phyloP scores from a whole-genome alignment of 2,888 invertebrate genomes.

The Oxystoma pomonae region DNA sequence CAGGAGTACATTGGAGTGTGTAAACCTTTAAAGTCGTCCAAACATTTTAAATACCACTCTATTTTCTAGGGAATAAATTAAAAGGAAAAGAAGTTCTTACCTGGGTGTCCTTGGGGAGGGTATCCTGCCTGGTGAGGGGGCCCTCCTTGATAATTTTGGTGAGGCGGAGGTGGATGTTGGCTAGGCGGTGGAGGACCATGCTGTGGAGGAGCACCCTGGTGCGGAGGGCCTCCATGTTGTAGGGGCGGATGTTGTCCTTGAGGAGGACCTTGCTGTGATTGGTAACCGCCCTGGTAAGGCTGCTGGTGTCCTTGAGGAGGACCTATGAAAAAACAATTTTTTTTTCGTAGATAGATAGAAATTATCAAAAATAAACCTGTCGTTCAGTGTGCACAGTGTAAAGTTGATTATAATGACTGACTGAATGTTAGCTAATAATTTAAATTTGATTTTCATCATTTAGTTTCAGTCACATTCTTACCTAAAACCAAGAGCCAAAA shows the following conservation, averaged over 20 bases:
- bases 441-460: too few relatives aligned
- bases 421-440: too few relatives aligned
- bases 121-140: neutral
- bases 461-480: too few relatives aligned
- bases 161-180: slow-evolving; percentile 13
- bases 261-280: neutral
- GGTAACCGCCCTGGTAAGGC: slow-evolving; percentile 1
- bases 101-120: slow-evolving; percentile 1
- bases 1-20: too few relatives aligned
- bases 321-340: too few relatives aligned
- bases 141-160: slow-evolving; percentile 17
- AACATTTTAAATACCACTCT: slow-evolving; percentile 4
- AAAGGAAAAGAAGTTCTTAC: neutral
- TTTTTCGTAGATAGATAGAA: too few relatives aligned
- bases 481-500: too few relatives aligned
- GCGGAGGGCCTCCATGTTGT: slow-evolving; percentile 5
- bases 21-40: too few relatives aligned
- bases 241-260: neutral
- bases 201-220: neutral
- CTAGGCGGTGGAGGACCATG: slow-evolving; percentile 12
- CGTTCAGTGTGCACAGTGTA: too few relatives aligned
- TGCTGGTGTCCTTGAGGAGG: neutral
- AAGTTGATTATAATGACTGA: too few relatives aligned
- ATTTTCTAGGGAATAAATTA: neutral
- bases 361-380: too few relatives aligned